phyloP scores from a whole-genome alignment of 2,888 invertebrate species.

The Criorhina ranunculi region DNA sequence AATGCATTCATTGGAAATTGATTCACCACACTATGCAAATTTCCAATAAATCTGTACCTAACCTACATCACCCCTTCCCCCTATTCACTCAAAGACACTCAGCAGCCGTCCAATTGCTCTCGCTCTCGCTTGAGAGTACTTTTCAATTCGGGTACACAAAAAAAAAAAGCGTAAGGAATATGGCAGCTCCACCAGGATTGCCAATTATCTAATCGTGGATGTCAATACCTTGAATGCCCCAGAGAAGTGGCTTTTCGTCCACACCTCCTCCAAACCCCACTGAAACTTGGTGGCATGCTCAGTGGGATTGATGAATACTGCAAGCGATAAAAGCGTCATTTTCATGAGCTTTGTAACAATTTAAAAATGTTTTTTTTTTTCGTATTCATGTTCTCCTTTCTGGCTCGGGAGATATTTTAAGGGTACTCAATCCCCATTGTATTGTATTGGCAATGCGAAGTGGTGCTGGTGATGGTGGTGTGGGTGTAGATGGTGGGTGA shows the following conservation, averaged over 20 bases:
- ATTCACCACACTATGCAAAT: conserved; percentile 62
- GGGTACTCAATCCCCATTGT: conserved; percentile 74
- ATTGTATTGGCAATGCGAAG: conserved; percentile 70
- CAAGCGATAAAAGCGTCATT: conserved; percentile 73
- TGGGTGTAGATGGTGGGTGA: conserved; percentile 43
- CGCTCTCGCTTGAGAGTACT: conserved; percentile 37
- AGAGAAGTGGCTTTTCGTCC: conserved; percentile 50
- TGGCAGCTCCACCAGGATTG: conserved; percentile 68
- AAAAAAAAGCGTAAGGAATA: conserved; percentile 55
- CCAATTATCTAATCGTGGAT: conserved; percentile 73
- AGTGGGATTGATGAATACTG: conserved; percentile 70
- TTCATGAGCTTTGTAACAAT: conserved; percentile 73
- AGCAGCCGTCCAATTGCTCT: conserved; percentile 40
- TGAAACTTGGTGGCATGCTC: conserved; percentile 34
- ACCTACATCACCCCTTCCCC: conserved; percentile 22
- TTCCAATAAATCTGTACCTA: conserved; percentile 53
- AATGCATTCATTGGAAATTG: conserved; percentile 35
- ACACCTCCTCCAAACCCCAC: conserved; percentile 24
- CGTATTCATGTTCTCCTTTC: conserved; percentile 44
- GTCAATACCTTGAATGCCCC: conserved; percentile 72
- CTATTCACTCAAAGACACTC: conserved; percentile 53
- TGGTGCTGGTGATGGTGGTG: conserved; percentile 34
- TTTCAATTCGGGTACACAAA: conserved; percentile 35
- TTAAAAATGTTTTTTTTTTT: conserved; percentile 60
- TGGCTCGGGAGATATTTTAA: conserved; percentile 66